A percentile compares a stretch with the other conserved stretches of the same genome.
These are phyloP conservation scores for Sardinella longiceps DNA, from an alignment of 2,797 vertebrate genomes.

Conservation along the genomic window DNA sequence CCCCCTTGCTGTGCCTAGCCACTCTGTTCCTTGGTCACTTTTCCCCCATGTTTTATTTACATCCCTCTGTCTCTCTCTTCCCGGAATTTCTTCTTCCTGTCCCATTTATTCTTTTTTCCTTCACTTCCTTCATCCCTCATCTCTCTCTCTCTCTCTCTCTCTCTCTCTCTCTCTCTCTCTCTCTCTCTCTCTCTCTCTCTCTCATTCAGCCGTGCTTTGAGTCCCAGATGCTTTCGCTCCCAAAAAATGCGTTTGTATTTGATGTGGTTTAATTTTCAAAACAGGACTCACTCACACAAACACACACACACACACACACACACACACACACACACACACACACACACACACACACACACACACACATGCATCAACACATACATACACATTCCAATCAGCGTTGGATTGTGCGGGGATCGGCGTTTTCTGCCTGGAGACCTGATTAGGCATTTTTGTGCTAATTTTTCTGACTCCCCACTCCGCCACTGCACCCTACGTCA, in stretches of 20 bases:
- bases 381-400: constrained; percentile 56
- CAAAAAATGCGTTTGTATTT: not conserved
- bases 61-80: not conserved
- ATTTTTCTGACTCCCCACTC: too few species aligned
- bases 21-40: not conserved
- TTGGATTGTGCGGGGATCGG: constrained; percentile 56
- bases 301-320: constrained; percentile 1
- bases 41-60: not conserved
- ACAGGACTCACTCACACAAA: constrained; percentile 26
- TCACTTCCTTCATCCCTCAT: not conserved
- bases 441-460: constrained; percentile 44
- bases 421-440: constrained; percentile 52
- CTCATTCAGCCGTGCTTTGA: not conserved
- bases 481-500: too few species aligned
- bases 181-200: not conserved
- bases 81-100: not conserved
- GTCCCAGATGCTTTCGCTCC: not conserved
- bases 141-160: not conserved
- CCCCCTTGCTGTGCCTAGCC: not conserved
- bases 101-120: not conserved
- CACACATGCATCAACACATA: constrained; percentile 64
- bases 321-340: not conserved
- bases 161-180: not conserved
- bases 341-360: constrained; percentile 41
- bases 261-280: constrained; percentile 36